These are phyloP conservation scores for Hylaeus volcanicus DNA, from an alignment of 1,140 invertebrate species.

Conservation along the genomic window DNA sequence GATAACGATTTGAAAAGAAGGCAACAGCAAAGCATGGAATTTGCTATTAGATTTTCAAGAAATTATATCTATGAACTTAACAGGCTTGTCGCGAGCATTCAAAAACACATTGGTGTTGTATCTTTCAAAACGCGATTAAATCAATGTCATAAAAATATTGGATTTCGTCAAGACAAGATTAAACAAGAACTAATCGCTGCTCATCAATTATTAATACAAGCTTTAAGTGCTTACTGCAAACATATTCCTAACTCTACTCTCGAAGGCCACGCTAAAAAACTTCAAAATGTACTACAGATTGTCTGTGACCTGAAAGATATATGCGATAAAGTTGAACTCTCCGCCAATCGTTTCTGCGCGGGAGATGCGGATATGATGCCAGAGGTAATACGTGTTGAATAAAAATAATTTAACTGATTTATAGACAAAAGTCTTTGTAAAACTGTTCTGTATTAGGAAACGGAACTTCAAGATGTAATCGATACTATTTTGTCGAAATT, in stretches of 20 bases:
- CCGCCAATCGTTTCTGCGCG: conserved; percentile 69
- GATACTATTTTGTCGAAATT: conserved; percentile 72
- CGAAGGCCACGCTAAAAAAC: conserved; percentile 73
- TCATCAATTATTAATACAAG: conserved; percentile 75
- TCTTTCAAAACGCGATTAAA: conserved; percentile 56
- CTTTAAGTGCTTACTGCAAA: conserved; percentile 75
- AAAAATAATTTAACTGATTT: conserved; percentile 20
- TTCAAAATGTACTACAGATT: conserved; percentile 73
- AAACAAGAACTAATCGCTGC: conserved; percentile 74
- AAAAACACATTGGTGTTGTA: conserved; percentile 66
- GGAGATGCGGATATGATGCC: conserved; percentile 67
- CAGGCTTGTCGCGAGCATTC: conserved; percentile 72
- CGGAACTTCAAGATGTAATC: conserved; percentile 71
- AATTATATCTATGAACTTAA: conserved; percentile 79
- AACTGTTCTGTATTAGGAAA: conserved; percentile 64
- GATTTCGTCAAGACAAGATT: conserved; percentile 72
- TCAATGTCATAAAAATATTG: conserved; percentile 61
- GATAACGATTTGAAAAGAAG: conserved; percentile 73
- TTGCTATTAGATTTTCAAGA: conserved; percentile 76
- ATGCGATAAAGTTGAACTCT: conserved; percentile 71
- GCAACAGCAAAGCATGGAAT: conserved; percentile 75
- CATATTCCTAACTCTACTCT: conserved; percentile 75
- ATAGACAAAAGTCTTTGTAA: background rate
- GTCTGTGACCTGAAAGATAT: conserved; percentile 71
- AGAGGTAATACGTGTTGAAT: conserved; percentile 64